phyloP scores from a whole-genome alignment of 2,113 vertebrate genomes.

The Stomatorhinus ivindoensis region DNA sequence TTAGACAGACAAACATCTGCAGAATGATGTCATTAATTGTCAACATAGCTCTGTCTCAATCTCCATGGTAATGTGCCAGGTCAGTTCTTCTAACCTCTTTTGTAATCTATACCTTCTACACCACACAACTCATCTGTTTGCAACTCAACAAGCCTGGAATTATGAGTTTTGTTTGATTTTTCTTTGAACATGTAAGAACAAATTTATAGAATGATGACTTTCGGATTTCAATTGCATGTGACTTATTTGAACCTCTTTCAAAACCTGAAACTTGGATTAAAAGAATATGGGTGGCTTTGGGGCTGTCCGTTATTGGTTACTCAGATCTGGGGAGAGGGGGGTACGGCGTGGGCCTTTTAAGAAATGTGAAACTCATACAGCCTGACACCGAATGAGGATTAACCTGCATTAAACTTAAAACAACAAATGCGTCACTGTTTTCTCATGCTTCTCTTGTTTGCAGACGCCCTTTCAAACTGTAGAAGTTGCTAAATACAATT shows the following conservation, averaged over 20 bases:
- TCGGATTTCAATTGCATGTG: neutral
- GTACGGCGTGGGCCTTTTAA: neutral
- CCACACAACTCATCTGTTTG: neutral
- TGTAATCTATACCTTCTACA: neutral
- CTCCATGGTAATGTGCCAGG: neutral
- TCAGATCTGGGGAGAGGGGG: neutral
- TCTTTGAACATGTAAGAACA: neutral
- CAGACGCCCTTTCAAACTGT: neutral
- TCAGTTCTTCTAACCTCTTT: neutral
- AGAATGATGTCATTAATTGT: neutral
- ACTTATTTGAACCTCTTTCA: neutral
- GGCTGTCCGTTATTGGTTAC: too few relatives aligned
- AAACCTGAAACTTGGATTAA: neutral
- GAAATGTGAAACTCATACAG: neutral
- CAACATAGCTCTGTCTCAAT: neutral
- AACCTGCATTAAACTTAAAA: neutral
- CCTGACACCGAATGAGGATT: neutral
- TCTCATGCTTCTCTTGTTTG: neutral
- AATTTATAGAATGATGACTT: neutral
- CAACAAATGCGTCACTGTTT: neutral
- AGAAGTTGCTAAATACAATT: neutral
- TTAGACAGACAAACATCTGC: neutral
- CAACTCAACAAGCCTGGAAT: neutral
- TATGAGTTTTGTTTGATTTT: neutral
- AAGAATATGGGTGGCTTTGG: neutral